Evolutionary conservation across 2,797 vertebrate species (phyloP).

Genomic region (Pseudochaenichthys georgianus): DNA sequence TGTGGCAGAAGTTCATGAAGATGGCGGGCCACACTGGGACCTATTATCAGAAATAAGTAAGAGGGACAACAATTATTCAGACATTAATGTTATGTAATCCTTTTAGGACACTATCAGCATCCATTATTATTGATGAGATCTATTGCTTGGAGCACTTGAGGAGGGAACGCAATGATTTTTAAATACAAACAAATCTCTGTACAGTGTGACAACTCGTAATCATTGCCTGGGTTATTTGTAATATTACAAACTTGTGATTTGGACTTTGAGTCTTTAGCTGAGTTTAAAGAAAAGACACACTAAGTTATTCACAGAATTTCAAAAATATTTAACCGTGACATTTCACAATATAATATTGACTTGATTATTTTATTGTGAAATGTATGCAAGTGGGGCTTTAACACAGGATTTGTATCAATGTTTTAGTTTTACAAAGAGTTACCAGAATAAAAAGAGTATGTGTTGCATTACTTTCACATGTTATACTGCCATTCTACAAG

Average conservation of each 20-base stretch:
- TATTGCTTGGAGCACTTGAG: slow-evolving; percentile 27
- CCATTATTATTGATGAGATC: slow-evolving; percentile 33
- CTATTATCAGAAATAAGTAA: slow-evolving; percentile 56
- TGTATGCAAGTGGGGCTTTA: background rate
- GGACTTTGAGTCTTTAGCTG: slow-evolving; percentile 13
- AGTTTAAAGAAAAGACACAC: slow-evolving; percentile 12
- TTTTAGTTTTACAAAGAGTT: too few relatives aligned
- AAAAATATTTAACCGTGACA: background rate
- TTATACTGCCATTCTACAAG: background rate
- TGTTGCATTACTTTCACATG: background rate
- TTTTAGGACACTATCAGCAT: slow-evolving; percentile 40
- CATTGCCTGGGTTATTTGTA: slow-evolving; percentile 22
- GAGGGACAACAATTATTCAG: slow-evolving; percentile 50
- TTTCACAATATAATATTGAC: background rate
- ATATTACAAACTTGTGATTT: slow-evolving; percentile 26
- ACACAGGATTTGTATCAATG: too few relatives aligned
- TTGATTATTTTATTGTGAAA: background rate
- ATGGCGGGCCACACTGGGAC: slow-evolving; percentile 37
- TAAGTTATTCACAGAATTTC: background rate
- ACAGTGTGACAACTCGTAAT: slow-evolving; percentile 16
- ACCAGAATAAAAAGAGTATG: background rate
- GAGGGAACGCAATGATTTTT: slow-evolving; percentile 26
- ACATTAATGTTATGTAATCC: slow-evolving; percentile 43
- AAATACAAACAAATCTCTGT: slow-evolving; percentile 10
- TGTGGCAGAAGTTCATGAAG: slow-evolving; percentile 52